Evolutionary conservation across 2,797 vertebrate species (phyloP).

Genomic region (Pipistrellus pygmaeus): DNA sequence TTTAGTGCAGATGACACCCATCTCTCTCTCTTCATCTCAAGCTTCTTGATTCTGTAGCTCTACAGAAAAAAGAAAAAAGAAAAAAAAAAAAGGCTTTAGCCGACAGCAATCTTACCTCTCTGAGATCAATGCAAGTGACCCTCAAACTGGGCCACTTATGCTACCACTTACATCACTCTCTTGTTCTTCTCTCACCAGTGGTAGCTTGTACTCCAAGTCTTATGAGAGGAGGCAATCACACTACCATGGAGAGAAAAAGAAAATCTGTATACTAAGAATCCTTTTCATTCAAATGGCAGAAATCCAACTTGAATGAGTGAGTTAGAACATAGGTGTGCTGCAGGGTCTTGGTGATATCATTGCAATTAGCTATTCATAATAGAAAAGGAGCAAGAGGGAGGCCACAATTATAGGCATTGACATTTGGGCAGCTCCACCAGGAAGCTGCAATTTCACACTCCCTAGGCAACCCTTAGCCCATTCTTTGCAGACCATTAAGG

Average conservation of each 20-base stretch:
- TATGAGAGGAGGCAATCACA: neutral
- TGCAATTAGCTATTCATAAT: neutral
- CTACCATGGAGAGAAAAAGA: neutral
- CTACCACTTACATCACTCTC: neutral
- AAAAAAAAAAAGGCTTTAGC: neutral
- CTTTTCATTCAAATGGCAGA: slow-evolving; percentile 18
- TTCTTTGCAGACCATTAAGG: neutral
- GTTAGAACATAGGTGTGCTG: neutral
- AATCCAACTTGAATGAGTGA: slow-evolving; percentile 2
- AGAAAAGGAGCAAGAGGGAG: neutral
- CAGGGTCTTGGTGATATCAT: neutral
- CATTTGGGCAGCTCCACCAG: neutral
- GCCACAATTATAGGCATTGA: neutral
- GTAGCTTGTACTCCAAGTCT: neutral
- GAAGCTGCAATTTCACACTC: neutral
- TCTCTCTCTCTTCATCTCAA: neutral
- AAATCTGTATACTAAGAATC: neutral
- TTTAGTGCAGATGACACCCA: neutral
- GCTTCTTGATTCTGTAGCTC: neutral
- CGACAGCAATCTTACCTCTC: neutral
- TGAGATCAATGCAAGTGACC: neutral
- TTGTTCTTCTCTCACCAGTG: neutral
- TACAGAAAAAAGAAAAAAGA: neutral
- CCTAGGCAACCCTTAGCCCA: neutral
- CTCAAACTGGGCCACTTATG: neutral